Conservation (phyloP, 2,888 invertebrate genomes). For the Geotrupes spiniger region DNA sequence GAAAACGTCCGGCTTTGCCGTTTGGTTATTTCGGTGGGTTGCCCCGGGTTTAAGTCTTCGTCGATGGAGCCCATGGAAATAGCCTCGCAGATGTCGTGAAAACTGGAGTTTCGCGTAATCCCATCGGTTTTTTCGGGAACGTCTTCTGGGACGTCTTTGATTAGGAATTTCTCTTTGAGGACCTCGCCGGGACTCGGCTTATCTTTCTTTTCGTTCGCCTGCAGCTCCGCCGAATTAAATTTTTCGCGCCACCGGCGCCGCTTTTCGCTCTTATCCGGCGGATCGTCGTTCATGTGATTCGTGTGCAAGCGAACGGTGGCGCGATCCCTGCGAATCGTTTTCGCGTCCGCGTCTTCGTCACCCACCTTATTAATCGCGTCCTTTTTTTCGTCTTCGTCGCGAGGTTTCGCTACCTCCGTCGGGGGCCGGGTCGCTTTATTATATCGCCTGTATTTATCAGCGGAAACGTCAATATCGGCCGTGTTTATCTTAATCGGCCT, state of each 20-base stretch:
- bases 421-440: conserved; percentile 37
- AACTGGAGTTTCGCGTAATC: conserved; percentile 48
- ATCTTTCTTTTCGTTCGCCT: conserved; percentile 36
- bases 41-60: conserved; percentile 57
- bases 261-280: conserved; percentile 33
- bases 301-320: conserved; percentile 74
- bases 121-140: conserved; percentile 6
- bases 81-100: conserved; percentile 57
- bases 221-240: conserved; percentile 57
- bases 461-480: conserved; percentile 81
- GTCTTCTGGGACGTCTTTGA: conserved; percentile 52
- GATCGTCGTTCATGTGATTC: conserved; percentile 47
- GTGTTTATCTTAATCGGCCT: conserved; percentile 77
- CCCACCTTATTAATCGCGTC: conserved; percentile 4
- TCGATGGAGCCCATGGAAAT: conserved; percentile 55
- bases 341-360: conserved; percentile 16
- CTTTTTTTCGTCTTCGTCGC: conserved; percentile 19
- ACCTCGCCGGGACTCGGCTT: conserved; percentile 62
- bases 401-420: conserved; percentile 16
- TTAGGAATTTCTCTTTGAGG: conserved; percentile 71
- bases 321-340: conserved; percentile 66
- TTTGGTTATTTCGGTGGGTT: conserved; percentile 46
- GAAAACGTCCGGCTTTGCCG: conserved; percentile 45
- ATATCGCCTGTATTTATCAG: conserved; percentile 57
- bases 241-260: conserved; percentile 61